Percentiles rank a stretch among this genome's conserved stretches.
phyloP scores from a whole-genome alignment of 2,797 vertebrate species.

The Acropternis orthonyx region DNA sequence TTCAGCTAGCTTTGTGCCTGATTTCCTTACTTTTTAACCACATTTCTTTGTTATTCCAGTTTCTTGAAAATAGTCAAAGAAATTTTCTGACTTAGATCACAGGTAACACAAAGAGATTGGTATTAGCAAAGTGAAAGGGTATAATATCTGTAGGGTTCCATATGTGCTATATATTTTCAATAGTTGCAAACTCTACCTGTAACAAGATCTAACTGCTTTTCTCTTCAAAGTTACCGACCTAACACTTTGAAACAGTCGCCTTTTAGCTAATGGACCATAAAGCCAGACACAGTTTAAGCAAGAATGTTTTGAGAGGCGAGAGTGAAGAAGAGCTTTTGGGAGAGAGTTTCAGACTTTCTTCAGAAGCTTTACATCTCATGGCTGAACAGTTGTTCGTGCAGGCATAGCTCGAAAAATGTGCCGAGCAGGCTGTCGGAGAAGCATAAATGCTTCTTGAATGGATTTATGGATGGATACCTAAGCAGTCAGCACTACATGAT shows the following conservation, averaged over 20 bases:
- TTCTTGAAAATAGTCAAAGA: constrained; percentile 30
- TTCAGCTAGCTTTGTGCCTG: neutral
- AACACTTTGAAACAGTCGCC: neutral
- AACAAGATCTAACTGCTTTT: constrained; percentile 24
- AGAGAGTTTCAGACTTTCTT: neutral
- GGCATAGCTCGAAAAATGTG: neutral
- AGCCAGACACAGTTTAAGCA: neutral
- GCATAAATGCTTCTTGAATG: neutral
- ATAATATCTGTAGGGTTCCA: constrained; percentile 21
- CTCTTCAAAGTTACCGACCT: constrained; percentile 20
- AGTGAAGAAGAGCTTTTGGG: neutral
- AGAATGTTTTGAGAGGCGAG: neutral
- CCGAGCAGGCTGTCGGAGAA: neutral
- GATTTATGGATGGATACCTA: constrained; percentile 45
- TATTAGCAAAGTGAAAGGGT: constrained; percentile 7
- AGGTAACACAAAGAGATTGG: neutral
- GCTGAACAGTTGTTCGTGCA: neutral
- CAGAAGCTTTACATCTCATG: neutral
- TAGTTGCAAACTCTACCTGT: neutral
- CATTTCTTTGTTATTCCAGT: neutral
- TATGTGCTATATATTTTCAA: constrained; percentile 28
- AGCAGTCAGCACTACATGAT: constrained; percentile 30
- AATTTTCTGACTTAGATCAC: constrained; percentile 13
- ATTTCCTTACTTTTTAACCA: constrained; percentile 6
- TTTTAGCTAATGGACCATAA: constrained; percentile 8